A percentile compares a stretch with the other conserved stretches of the same genome.
Evolutionary conservation across 2,113 vertebrate species (phyloP).

Genomic region (Rhabdornis inornatus): DNA sequence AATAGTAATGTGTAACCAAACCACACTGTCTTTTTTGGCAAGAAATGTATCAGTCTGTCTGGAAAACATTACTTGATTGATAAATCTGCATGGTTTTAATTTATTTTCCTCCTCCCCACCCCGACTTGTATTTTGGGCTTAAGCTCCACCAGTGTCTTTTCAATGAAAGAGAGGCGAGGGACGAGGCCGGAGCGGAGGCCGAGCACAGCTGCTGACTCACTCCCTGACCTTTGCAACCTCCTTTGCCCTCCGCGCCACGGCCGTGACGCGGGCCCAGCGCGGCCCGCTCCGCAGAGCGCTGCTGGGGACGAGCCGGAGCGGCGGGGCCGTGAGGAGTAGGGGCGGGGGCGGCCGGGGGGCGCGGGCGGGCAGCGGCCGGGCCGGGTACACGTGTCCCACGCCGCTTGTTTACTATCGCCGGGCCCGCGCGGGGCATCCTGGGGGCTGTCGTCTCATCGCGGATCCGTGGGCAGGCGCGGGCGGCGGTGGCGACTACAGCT

Average conservation of each 20-base stretch:
- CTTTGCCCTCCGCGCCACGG: background rate
- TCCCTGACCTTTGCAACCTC: background rate
- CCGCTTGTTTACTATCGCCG: slow-evolving; percentile 77
- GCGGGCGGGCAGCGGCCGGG: background rate
- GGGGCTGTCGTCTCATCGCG: slow-evolving; percentile 60
- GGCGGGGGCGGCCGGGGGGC: too few relatives aligned
- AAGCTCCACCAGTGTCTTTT: fast-evolving
- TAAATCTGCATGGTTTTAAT: background rate
- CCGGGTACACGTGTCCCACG: slow-evolving; percentile 76
- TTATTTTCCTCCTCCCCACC: background rate
- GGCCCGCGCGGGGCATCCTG: slow-evolving; percentile 17
- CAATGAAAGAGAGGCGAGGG: background rate
- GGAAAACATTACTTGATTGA: fast-evolving
- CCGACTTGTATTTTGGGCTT: background rate
- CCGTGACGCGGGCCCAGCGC: background rate
- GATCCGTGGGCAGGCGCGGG: fast-evolving
- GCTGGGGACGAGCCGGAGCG: background rate
- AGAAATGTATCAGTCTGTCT: fast-evolving
- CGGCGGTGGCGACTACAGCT: slow-evolving; percentile 33
- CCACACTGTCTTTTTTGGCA: background rate
- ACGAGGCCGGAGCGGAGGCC: background rate
- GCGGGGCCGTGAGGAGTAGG: background rate
- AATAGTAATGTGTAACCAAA: fast-evolving
- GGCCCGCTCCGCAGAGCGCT: background rate
- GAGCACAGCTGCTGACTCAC: slow-evolving; percentile 13